Conservation (phyloP, 2,888 invertebrate species). For the Ditula angustiorana region DNA sequence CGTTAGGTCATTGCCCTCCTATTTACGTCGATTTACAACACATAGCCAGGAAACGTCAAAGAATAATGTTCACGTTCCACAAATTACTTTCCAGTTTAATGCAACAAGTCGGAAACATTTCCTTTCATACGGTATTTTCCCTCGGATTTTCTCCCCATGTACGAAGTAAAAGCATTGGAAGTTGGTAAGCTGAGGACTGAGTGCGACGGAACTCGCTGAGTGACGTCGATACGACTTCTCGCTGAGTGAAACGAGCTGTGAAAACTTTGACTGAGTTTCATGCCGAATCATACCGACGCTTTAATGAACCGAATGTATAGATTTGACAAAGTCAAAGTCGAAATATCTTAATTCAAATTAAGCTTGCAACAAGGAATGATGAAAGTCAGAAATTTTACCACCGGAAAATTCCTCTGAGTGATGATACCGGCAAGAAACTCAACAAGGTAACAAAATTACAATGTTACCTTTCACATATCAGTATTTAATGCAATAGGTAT, state of each 20-base stretch:
- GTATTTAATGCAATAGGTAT: no score
- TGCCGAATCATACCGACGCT: not conserved
- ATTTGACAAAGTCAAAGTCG: not conserved
- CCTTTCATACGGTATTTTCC: constrained; percentile 5
- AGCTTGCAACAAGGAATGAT: no score
- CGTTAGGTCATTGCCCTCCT: not conserved
- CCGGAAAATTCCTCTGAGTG: no score
- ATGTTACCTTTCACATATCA: no score
- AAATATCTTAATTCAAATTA: no score
- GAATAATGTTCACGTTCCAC: not conserved
- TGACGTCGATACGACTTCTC: not conserved
- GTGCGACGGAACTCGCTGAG: not conserved
- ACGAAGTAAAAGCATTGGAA: constrained; percentile 27
- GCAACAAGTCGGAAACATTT: constrained; percentile 14
- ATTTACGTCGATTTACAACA: not conserved
- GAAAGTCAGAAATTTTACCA: no score
- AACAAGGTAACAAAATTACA: no score
- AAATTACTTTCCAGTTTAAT: constrained; percentile 7
- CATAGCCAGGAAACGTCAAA: not conserved
- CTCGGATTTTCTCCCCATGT: constrained; percentile 19
- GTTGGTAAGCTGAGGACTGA: constrained; percentile 18
- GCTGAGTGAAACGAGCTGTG: not conserved
- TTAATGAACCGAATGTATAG: not conserved
- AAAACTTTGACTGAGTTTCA: constrained; percentile 24
- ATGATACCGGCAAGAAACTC: no score